Evolutionary conservation across 1,140 invertebrate genomes (phyloP), one percentile per base, ranked within the genome.

Genomic region (Triops cancriformis): DNA sequence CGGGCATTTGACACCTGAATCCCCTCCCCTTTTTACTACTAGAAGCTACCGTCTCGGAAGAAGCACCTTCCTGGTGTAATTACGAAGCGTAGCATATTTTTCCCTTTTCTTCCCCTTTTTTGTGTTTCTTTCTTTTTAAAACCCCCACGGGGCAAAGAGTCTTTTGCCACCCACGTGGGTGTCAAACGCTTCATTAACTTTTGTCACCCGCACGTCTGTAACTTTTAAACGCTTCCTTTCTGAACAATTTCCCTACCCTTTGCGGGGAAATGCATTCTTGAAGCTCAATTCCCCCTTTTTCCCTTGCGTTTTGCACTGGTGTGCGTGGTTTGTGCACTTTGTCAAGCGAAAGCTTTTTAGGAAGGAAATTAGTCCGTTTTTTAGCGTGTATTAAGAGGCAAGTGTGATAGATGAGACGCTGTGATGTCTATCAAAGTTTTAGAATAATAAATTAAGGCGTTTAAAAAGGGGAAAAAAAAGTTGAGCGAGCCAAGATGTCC

Each of bases 111-210:
- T 7, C 51, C 51, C 51, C 18, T 64, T 64, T 64, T 64, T 64
- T 45, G 43, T n/a, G n/a, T n/a, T 2, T 37, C 31, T 37, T 2
- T 37, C 51, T 23, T 64, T 23, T 9, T 64, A 23, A 64, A 64
- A 64, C 51, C 23, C 43, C 11, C n/a, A n/a, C n/a, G n/a, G 51
- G 51, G 51, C 18, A 23, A 64, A 64, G 51, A 23, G 51, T 64
- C 10, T 64, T 64, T 64, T 64, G 23, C 51, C 51, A 64, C 51
- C 51, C 51, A 64, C 51, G 51, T 14, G 51, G 51, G 23, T 9
- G 51, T 64, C 51, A 64, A 18, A 64, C 51, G 51, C 51, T 64
- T 64, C 51, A 64, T 64, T 64, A 64, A 64, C 51, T 64, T 64
- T 64, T 64, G 51, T 64, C 51, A 64, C 51, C 31, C 51, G 51